Conservation (phyloP, 2,888 invertebrate species). For the Pollenia griseotomentosa region DNA sequence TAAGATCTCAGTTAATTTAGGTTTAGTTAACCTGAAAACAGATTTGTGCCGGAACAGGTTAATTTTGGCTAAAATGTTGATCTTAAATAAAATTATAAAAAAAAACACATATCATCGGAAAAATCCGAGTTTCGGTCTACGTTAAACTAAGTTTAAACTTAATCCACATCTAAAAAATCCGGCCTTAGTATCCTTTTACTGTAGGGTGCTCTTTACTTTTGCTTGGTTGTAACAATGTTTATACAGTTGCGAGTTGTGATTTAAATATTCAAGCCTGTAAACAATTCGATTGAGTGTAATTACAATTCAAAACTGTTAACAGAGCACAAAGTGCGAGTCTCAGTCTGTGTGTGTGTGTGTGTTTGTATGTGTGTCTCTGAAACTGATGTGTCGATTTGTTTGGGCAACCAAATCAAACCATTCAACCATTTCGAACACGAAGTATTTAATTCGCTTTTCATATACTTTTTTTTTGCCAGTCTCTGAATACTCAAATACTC, state of each 20-base stretch:
- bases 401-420: constrained; percentile 5
- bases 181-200: background rate
- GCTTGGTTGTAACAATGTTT: background rate
- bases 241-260: background rate
- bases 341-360: background rate
- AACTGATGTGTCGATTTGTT: constrained; percentile 6
- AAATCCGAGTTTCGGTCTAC: no score
- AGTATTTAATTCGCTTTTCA: background rate
- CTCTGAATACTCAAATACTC: background rate
- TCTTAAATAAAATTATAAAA: no score
- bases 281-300: background rate
- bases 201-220: background rate
- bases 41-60: no score
- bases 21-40: no score
- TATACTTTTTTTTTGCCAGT: background rate
- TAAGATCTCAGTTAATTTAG: no score
- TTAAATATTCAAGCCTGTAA: background rate
- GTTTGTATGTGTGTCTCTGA: background rate
- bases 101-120: no score
- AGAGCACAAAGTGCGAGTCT: background rate
- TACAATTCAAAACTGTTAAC: background rate
- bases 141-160: no score
- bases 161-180: no score
- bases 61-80: no score
- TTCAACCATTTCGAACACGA: constrained; percentile 9